Base-by-base conservation (phyloP, 2,113 vertebrate species). In the Ciconia maguari region DNA sequence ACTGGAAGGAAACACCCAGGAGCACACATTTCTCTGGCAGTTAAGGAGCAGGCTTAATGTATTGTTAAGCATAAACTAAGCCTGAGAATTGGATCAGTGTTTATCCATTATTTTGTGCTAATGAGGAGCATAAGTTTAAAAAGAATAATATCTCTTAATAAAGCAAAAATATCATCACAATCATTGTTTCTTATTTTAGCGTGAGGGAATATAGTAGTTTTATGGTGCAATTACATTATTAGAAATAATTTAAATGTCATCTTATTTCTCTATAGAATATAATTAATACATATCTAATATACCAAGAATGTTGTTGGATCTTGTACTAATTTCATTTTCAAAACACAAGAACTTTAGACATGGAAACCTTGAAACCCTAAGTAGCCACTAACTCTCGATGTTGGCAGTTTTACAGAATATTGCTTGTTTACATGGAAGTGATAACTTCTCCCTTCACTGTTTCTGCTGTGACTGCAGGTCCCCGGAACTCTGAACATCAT, bases 181-280 rank as follows among this genome's bases (percentile, higher is more conserved):
- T 64, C 9, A 81, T 68, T 68, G 36, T 60, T 88, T 76, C 65
- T 89, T 96, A 87, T n/a, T 96, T 93, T 79, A 89, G 58, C 58
- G 16, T 36, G 81, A 64, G 38, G 26, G 90, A 92, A 77, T 72
- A 65, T 0, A 83, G 27, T 46, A 6, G n/a, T 65, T 94, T 85
- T 41, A 41, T 41, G 11, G 22, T 68, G 21, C 60, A 65, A 15
- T 89, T 83, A 66, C 21, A 61, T 86, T 66, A 68, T 81, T 92
- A 64, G 62, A 80, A 36, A 34, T 51, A 81, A 69, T 46, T 76
- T 61, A 70, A 88, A 65, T 93, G 38, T 30, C 0, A 52, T 44
- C 58, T 64, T 49, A 22, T 70, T 90, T 91, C 44, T 76, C 30
- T 57, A 1, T 14, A 87, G 69, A 79, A 79, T 6, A 20, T 57